phyloP scores from a whole-genome alignment of 1,140 invertebrate species.

The Drosophila quadrilineata region DNA sequence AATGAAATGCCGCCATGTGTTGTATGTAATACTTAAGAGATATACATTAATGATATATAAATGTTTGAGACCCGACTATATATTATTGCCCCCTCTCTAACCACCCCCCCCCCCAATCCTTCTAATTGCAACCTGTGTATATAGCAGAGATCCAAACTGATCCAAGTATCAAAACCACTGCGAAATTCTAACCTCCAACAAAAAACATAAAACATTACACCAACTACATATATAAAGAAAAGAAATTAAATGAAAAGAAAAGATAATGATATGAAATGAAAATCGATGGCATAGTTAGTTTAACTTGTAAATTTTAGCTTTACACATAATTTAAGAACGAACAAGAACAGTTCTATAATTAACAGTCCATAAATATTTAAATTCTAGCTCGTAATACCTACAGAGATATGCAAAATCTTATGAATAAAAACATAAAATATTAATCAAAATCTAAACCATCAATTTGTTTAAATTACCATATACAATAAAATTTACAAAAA shows the following conservation, averaged over 20 bases:
- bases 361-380: constrained; percentile 80
- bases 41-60: constrained; percentile 39
- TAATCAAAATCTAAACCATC: constrained; percentile 15
- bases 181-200: too few species aligned
- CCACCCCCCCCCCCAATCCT: constrained; percentile 55
- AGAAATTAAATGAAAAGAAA: too few species aligned
- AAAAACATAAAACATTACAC: too few species aligned
- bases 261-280: too few species aligned
- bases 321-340: constrained; percentile 68
- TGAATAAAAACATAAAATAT: constrained; percentile 61
- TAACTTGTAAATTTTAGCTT: constrained; percentile 80
- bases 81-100: constrained; percentile 15
- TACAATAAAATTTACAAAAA: too few species aligned
- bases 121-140: constrained; percentile 73
- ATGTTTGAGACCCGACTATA: too few species aligned
- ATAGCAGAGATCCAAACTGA: constrained; percentile 57
- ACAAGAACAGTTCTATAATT: constrained; percentile 59
- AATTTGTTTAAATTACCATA: too few species aligned
- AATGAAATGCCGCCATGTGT: constrained; percentile 57
- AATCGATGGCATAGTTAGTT: constrained; percentile 78
- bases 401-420: constrained; percentile 55
- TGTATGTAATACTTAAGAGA: constrained; percentile 71
- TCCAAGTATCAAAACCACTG: constrained; percentile 39
- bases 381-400: constrained; percentile 70
- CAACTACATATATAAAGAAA: too few species aligned